Conservation (phyloP, 1,140 invertebrate species). For the Drosophila pruinosa region DNA sequence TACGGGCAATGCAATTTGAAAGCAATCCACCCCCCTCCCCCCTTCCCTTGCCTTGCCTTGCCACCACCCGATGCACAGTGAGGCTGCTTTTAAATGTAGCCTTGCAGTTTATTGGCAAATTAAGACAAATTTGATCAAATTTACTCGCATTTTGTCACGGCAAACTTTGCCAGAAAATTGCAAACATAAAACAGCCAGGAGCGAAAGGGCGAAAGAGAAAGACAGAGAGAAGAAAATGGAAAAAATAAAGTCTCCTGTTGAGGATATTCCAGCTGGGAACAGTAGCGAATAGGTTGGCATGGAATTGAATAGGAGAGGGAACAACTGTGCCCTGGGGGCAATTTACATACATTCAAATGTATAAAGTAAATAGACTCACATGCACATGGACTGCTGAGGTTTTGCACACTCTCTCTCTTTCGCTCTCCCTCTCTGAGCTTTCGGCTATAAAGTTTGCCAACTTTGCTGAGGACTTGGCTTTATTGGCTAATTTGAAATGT, state of each 20-base stretch:
- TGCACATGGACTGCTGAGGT: neutral
- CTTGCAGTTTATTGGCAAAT: slow-evolving; percentile 45
- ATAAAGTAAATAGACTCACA: slow-evolving; percentile 13
- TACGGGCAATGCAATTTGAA: slow-evolving; percentile 33
- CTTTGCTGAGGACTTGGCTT: neutral
- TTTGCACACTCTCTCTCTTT: neutral
- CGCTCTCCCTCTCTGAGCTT: no score
- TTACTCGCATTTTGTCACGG: slow-evolving; percentile 3
- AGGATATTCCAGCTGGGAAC: neutral
- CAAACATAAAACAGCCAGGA: neutral
- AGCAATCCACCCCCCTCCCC: neutral
- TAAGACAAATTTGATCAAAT: slow-evolving; percentile 33
- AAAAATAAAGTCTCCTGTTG: neutral
- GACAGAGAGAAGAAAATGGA: neutral
- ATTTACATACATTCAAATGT: slow-evolving; percentile 61
- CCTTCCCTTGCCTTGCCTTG: neutral
- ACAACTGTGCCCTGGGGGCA: slow-evolving; percentile 7
- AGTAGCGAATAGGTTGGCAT: neutral
- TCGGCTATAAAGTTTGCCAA: no score
- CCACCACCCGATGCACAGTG: no score
- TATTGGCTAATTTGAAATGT: slow-evolving; percentile 18
- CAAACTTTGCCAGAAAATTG: neutral
- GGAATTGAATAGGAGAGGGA: neutral
- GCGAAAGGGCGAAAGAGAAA: neutral
- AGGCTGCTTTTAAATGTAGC: neutral